Evolutionary conservation across 64 coral and sea anemone species (phyloP), one percentile per base, ranked within the genome.

Genomic region (Montipora efflorescens): DNA sequence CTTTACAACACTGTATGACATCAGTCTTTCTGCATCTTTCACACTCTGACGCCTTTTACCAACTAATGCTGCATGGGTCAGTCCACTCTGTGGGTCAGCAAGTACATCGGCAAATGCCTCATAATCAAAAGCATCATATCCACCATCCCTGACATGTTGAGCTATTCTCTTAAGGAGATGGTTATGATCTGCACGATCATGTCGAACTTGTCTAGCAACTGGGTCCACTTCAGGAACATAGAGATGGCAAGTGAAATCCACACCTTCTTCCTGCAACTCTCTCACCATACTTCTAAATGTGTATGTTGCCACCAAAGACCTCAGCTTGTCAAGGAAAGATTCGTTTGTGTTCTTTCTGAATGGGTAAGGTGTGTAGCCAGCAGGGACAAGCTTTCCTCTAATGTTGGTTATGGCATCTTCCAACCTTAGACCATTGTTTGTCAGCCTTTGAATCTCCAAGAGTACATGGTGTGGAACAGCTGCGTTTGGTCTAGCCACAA

Each of bases 171-270:
- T 92, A 79, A 53, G 62, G 83, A 48, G 84, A 7, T 47, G 80
- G 16, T 67, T 67, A 14, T 96, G 95, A 43, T 96, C 87, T 19
- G 78, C 86, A 10, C 90, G 89, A 62, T 96, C 95, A 90, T 95
- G 81, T 5, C 84, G 57, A 5, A 53, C 58, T 3, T 87, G 83
- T 73, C 61, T 59, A 2, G 77, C 69, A n/a, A 52, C 13, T 2
- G 62, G 75, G 47, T 95, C 83, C 1, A 81, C 9, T 57, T 95
- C 94, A 51, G 94, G 94, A 11, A 81, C 44, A 66, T 95, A 95
- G 0, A 95, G 14, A 36, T 92, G 82, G 1, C 46, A 15, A 18
- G 82, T 58, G 23, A 95, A 92, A 51, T 95, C 90, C 57, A 69
- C 70, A 21, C 90, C 90, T 58, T 75, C 90, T 58, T 75, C 18